Base-by-base conservation (phyloP, 2,888 invertebrate species). In the Petrophora chlorosata region DNA sequence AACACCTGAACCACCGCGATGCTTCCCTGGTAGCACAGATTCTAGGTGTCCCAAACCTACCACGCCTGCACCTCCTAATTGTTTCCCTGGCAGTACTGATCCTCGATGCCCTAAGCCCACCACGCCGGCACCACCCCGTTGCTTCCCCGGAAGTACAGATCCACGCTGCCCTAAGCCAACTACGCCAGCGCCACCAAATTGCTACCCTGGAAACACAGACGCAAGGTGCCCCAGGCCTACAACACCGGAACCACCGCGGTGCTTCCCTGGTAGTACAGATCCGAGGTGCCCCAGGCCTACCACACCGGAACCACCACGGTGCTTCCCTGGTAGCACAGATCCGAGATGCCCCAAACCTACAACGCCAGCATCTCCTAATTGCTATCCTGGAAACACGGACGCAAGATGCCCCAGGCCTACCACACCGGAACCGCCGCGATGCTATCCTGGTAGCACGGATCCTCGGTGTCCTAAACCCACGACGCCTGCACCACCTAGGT, bases 201-300 rank as follows among this genome's bases (percentile, higher is more conserved):
- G 80, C 52, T 79, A 74, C 63, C 82, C 82, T n/a, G 80, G 81
- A 39, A 70, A 66, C 3, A 61, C 57, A 0, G 80, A 81, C 53
- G 71, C 77, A 44, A 32, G 79, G 52, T 47, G 75, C 69, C 47
- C 66, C 19, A 12, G 76, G 76, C 66, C 79, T 59, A 49, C 67
- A 59, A 56, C 83, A 15, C 76, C 74, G 0, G 60, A 53, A 26
- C 56, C 70, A 12, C 65, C 65, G 3, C 56, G 44, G 5, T 65
- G 65, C 9, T 65, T 58, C 28, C 64, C 67, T 17, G 68, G 68
- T 0, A 65, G 62, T 9, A 61, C 63, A 62, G 82, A 67, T 63
- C 73, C 63, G 0, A 50, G 79, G 19, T 82, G 82, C 38, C 77
- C 79, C 0, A 52, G 47, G 35, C 65, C 70, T 0, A 68, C 70